Conservation (phyloP, 2,113 vertebrate genomes). For the Eretmochelys imbricata region DNA sequence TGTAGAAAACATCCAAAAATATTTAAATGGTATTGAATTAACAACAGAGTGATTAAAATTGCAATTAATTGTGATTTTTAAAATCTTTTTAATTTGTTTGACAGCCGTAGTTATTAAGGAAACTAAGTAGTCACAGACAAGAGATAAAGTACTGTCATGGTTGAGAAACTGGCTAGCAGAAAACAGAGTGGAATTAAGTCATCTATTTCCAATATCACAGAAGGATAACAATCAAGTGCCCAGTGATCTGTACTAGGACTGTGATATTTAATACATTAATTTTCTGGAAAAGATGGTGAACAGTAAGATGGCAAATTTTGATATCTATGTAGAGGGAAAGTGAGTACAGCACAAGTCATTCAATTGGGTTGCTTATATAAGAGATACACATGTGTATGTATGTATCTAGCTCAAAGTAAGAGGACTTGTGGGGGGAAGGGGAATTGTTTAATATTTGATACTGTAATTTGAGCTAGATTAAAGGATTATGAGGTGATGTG, state of each 20-base stretch:
- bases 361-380: not conserved
- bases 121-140: not conserved
- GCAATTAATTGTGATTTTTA: too few species aligned
- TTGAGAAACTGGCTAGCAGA: constrained; percentile 19
- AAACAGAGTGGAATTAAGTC: constrained; percentile 13
- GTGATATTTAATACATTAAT: not conserved
- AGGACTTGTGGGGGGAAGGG: not conserved
- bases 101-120: constrained; percentile 40
- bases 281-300: not conserved
- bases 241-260: not conserved
- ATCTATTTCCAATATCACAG: not conserved
- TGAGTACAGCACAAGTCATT: not conserved
- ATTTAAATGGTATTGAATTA: too few species aligned
- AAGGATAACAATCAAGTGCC: not conserved
- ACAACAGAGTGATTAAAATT: too few species aligned
- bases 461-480: not conserved
- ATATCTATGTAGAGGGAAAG: not conserved
- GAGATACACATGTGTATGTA: not conserved
- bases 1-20: too few species aligned
- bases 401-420: not conserved
- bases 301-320: not conserved
- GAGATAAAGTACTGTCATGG: constrained; percentile 5
- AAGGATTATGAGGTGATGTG: not conserved
- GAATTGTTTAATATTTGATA: not conserved
- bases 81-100: too few species aligned